Percentiles rank a stretch among this genome's conserved stretches.
Evolutionary conservation across 2,888 invertebrate species (phyloP).

Genomic region (Scaptomyza cyrtandrae): DNA sequence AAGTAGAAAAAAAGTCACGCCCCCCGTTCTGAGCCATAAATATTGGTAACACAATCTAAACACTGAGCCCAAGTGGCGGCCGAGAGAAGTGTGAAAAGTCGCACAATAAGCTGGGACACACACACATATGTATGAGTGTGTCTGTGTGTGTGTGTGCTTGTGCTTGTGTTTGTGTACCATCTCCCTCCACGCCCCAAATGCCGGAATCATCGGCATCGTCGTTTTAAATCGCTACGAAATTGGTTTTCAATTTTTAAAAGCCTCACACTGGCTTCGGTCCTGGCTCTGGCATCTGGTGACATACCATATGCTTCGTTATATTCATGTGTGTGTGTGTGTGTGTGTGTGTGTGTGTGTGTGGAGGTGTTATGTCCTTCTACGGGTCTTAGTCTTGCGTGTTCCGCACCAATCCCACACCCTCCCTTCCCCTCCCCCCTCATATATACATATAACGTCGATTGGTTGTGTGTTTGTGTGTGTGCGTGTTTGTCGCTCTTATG

Average conservation of each 20-base stretch:
- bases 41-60: slow-evolving; percentile 78
- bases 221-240: slow-evolving; percentile 74
- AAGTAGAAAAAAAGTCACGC: slow-evolving; percentile 42
- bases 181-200: slow-evolving; percentile 16
- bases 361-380: slow-evolving; percentile 21
- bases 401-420: not conserved
- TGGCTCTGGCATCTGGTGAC: slow-evolving; percentile 29
- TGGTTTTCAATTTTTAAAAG: slow-evolving; percentile 79
- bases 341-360: not conserved
- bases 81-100: slow-evolving; percentile 72
- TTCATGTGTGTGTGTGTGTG: not conserved
- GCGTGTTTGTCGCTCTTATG: slow-evolving; percentile 65
- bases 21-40: slow-evolving; percentile 59
- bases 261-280: slow-evolving; percentile 40
- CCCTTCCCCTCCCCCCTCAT: not conserved
- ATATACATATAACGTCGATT: not conserved
- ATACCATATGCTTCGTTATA: slow-evolving; percentile 3
- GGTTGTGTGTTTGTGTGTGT: slow-evolving; percentile 34
- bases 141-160: not conserved
- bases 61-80: slow-evolving; percentile 59
- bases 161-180: slow-evolving; percentile 2
- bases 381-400: slow-evolving; percentile 55
- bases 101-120: slow-evolving; percentile 53
- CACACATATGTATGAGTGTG: not conserved
- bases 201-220: slow-evolving; percentile 33